These are phyloP conservation scores for Carcharodon carcharias DNA, from an alignment of 2,797 vertebrate species.

Conservation along the genomic window DNA sequence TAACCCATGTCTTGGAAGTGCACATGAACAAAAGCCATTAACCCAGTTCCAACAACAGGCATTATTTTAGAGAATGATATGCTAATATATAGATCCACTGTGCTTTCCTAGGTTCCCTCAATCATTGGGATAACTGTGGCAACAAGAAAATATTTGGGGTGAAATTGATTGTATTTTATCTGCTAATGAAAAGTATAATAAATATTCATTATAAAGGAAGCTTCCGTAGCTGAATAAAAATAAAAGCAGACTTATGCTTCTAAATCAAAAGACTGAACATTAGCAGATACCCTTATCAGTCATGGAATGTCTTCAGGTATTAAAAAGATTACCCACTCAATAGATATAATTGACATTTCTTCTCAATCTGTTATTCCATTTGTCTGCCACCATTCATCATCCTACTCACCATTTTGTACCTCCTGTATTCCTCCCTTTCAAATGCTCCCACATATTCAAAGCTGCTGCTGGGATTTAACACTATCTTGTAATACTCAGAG, in stretches of 20 bases:
- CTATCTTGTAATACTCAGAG: not conserved
- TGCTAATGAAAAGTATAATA: not conserved
- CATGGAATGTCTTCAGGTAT: not conserved
- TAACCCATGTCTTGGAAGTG: not conserved
- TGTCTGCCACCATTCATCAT: not conserved
- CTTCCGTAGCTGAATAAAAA: not conserved
- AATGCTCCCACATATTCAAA: not conserved
- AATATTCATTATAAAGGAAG: not conserved
- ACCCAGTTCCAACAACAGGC: not conserved
- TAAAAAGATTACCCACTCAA: not conserved
- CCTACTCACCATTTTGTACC: not conserved
- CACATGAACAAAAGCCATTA: not conserved
- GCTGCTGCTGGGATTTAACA: not conserved
- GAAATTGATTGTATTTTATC: conserved; percentile 10
- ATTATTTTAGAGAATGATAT: not conserved
- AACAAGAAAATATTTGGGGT: not conserved
- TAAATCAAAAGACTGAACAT: not conserved
- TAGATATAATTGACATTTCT: not conserved
- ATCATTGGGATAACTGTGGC: not conserved
- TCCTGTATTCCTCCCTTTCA: not conserved
- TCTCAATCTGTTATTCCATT: not conserved
- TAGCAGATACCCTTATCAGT: not conserved
- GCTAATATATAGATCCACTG: not conserved
- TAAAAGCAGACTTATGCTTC: not conserved
- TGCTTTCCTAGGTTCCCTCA: not conserved